Conservation (phyloP, 2,797 vertebrate genomes). For the Karalla daura region DNA sequence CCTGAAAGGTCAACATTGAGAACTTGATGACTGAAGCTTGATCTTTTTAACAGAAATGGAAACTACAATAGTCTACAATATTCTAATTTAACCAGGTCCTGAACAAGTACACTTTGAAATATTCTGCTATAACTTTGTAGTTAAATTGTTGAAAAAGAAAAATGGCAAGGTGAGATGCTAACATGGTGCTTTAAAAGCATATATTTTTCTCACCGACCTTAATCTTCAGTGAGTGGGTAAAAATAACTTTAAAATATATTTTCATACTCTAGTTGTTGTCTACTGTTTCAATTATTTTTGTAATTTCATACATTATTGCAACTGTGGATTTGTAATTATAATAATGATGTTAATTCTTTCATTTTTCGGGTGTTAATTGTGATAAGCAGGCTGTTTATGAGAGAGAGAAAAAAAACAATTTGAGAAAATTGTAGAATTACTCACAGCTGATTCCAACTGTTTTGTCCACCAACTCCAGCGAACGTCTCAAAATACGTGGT, state of each 20-base stretch:
- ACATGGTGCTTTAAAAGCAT: background rate
- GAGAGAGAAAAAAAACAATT: background rate
- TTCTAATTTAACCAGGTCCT: background rate
- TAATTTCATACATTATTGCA: background rate
- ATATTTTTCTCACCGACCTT: background rate
- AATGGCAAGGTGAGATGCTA: no score
- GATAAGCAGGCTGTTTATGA: background rate
- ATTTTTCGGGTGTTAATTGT: no score
- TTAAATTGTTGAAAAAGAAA: no score
- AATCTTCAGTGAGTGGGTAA: no score
- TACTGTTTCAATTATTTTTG: background rate
- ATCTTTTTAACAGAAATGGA: background rate
- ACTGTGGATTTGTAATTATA: no score
- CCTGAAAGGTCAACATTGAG: background rate
- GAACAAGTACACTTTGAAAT: background rate
- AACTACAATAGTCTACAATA: background rate
- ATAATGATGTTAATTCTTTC: no score
- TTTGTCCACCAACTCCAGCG: slow-evolving; percentile 42
- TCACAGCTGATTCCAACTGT: slow-evolving; percentile 79
- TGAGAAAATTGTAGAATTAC: slow-evolving; percentile 35
- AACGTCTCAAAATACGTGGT: slow-evolving; percentile 71
- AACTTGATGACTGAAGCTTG: background rate
- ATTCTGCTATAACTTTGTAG: no score
- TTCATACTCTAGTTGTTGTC: background rate
- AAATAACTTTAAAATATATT: no score